Base-by-base conservation (phyloP, 2,888 invertebrate species). In the Ommatoiulus sabulosus region DNA sequence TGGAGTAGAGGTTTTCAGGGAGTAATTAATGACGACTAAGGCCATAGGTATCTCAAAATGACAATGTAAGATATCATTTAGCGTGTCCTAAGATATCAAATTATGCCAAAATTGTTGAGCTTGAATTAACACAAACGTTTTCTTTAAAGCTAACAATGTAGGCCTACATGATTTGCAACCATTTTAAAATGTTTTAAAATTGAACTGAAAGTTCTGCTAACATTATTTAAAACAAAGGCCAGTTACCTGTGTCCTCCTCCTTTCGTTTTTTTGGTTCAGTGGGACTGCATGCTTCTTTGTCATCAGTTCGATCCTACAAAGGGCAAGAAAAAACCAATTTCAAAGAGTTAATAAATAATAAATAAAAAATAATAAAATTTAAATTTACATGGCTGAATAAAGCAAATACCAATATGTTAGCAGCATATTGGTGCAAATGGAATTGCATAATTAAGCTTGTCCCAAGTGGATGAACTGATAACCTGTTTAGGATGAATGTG, bases 191-290 rank as follows among this genome's bases (percentile, higher is more conserved):
- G 35, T 35, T 35, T 35, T 35, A 35, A 35, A 35, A 35, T 35
- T 35, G 35, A 35, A 35, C 35, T 35, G 35, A 35, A 35, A 35
- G 35, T 35, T 35, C 35, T 35, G 2, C 35, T 35, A 10, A 84
- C 17, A 4, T 84, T 20, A 12, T 84, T 10, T 44, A 10, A 84
- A n/a, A 0, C 5, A 5, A 84, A 84, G 43, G 35, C n/a, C 43
- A 84, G 12, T 48, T 86, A 96, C 96, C 95, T 94, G 95, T 95
- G 92, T 95, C 95, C 92, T 97, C 96, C 90, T 97, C 97, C 91
- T 97, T 95, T 89, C 97, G 94, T 90, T 96, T 94, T 92, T 97
- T 97, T 91, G 96, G 95, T 92, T 97, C 97, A 93, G 63, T 92
- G 92, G 57, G 94, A 46, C 84, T 84, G 57, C 88, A 90, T 94